These are phyloP conservation scores for Ctenoplectra terminalis DNA, from an alignment of 1,140 invertebrate species.

Conservation along the genomic window DNA sequence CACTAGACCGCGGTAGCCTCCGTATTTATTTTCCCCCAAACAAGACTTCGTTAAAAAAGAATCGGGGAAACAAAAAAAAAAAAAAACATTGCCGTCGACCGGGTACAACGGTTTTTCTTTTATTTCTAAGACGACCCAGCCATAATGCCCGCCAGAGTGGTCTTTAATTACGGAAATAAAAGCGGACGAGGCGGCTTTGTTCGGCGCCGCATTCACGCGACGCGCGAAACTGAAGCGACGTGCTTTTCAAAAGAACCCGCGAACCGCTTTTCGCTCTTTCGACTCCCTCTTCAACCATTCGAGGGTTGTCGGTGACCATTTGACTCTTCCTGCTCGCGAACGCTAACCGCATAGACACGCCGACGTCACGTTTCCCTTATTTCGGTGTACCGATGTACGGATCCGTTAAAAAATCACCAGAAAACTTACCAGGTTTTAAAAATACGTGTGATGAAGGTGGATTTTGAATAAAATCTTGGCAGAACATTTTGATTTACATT, in stretches of 20 bases:
- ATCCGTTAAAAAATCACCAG: background rate
- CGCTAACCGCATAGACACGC: background rate
- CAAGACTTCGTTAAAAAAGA: background rate
- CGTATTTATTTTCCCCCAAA: background rate
- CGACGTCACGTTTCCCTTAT: constrained; percentile 3
- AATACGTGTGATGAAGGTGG: no score
- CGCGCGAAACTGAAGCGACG: constrained; percentile 26
- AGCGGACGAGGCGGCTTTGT: constrained; percentile 21
- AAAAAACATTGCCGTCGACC: no score
- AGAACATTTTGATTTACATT: no score
- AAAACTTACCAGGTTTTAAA: no score
- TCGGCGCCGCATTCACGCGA: constrained; percentile 20
- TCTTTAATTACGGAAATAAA: constrained; percentile 47
- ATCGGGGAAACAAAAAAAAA: no score
- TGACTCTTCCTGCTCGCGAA: constrained; percentile 4
- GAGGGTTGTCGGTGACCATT: constrained; percentile 30
- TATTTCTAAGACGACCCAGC: background rate
- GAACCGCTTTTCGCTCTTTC: constrained; percentile 29
- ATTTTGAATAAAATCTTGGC: no score
- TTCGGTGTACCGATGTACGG: background rate
- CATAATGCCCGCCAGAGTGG: background rate
- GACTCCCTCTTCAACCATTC: constrained; percentile 10
- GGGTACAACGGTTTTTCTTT: background rate
- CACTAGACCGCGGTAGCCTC: background rate
- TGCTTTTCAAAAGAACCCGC: constrained; percentile 20